Evolutionary conservation across 2,888 invertebrate species (phyloP), one percentile per base, ranked within the genome.

Genomic region (Limnephilus lunatus): DNA sequence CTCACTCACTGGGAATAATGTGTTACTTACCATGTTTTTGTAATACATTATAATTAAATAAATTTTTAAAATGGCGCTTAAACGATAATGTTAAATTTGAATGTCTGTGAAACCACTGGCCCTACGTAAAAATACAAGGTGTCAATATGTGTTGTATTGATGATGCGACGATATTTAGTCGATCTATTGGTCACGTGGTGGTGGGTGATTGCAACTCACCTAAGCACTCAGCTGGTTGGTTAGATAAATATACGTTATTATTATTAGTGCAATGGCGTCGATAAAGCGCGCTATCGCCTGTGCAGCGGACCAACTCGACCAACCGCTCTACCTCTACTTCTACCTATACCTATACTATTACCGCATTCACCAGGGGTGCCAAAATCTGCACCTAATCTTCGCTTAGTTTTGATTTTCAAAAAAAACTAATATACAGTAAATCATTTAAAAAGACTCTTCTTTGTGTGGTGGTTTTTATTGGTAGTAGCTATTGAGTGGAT

Each of bases 201-300:
- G 53, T 25, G 19, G 19, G 82, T 32, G 82, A 32, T 48, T 30
- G 15, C 25, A n/a, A 88, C 88, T 68, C 88, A 88, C 88, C 68
- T 87, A 68, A 87, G 87, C 85, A 44, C 53, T 88, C 88, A 88
- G 88, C 86, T 86, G 86, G 86, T 85, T 68, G 68, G 68, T 48
- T 44, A 86, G 86, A 86, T 86, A 86, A 86, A 88, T 68, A 88
- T 88, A 85, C 30, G 30, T 81, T 31, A 81, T 81, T 31, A 19
- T 31, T 31, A 82, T 82, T 32, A 86, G n/a, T 11, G 53, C 68
- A 53, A 35, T 35, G 80, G 68, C 87, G 88, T 68, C 53, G 87
- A 87, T 87, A 87, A 39, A 31, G 88, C 88, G 88, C 31, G 88
- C 53, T 88, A 88, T 85, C 85, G 85, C 32, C 19, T 68, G 85